These are phyloP conservation scores for Hipparchia sbordonii DNA, from an alignment of 2,888 invertebrate genomes.

Conservation along the genomic window DNA sequence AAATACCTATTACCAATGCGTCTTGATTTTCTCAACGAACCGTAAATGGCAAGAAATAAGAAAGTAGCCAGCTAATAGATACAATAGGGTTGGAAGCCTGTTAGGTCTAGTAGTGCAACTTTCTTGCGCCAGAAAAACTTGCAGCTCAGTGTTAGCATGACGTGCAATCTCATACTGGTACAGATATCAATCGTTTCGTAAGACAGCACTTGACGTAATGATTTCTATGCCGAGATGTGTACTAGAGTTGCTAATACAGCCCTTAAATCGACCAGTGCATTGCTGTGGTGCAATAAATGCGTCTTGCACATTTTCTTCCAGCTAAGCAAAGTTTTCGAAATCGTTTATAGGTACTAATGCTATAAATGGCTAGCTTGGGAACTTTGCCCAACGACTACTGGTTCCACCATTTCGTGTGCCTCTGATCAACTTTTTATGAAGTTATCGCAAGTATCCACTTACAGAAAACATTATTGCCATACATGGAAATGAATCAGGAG, in stretches of 20 bases:
- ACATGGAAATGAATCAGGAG: slow-evolving; percentile 58
- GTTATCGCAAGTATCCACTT: slow-evolving; percentile 69
- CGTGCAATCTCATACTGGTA: slow-evolving; percentile 58
- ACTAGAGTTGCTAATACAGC: slow-evolving; percentile 54
- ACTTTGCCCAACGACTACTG: slow-evolving; percentile 64
- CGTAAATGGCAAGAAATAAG: slow-evolving; percentile 79
- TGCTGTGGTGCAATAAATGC: slow-evolving; percentile 48
- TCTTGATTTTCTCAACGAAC: slow-evolving; percentile 76
- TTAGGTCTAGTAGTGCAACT: slow-evolving; percentile 70
- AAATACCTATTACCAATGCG: slow-evolving; percentile 61
- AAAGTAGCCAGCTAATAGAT: slow-evolving; percentile 80
- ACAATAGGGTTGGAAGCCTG: slow-evolving; percentile 75
- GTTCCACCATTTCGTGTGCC: slow-evolving; percentile 70
- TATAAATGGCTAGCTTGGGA: slow-evolving; percentile 70
- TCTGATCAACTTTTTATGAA: slow-evolving; percentile 73
- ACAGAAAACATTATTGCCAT: slow-evolving; percentile 64
- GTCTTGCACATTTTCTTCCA: slow-evolving; percentile 56
- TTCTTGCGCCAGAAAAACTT: slow-evolving; percentile 73
- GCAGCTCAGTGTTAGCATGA: slow-evolving; percentile 61
- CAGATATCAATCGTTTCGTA: slow-evolving; percentile 66
- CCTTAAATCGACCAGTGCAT: slow-evolving; percentile 48
- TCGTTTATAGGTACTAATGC: slow-evolving; percentile 50
- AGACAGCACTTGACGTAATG: slow-evolving; percentile 63
- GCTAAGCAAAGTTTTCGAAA: slow-evolving; percentile 65
- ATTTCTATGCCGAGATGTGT: slow-evolving; percentile 59